phyloP scores from a whole-genome alignment of 2,797 vertebrate genomes.

The Oreochromis grahami region DNA sequence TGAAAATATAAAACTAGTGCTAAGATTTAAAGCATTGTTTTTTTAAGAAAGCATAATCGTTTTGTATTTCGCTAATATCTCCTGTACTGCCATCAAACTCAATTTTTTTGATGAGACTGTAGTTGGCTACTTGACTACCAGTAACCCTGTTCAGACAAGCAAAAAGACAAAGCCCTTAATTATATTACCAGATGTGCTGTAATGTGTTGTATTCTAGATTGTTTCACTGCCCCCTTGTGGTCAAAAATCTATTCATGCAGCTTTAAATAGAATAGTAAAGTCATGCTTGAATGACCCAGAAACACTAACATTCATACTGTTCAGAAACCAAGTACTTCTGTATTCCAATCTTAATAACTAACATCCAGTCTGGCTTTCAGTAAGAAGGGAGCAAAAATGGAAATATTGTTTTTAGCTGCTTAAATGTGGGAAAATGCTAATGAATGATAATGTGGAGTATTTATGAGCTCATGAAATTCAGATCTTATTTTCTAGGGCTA shows the following conservation, averaged over 20 bases:
- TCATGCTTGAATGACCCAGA: background rate
- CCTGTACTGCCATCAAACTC: background rate
- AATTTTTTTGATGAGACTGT: background rate
- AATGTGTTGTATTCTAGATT: background rate
- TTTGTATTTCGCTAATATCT: background rate
- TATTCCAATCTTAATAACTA: background rate
- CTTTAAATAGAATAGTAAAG: background rate
- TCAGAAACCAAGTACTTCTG: background rate
- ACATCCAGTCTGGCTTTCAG: background rate
- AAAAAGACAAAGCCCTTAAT: background rate
- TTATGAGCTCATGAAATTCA: constrained; percentile 67
- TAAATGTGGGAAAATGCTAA: constrained; percentile 48
- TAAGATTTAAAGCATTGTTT: background rate
- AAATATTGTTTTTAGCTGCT: constrained; percentile 19
- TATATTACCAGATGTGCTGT: background rate
- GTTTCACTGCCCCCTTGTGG: background rate
- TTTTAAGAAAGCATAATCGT: background rate
- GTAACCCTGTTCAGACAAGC: background rate
- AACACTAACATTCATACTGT: background rate
- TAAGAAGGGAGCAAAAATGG: background rate
- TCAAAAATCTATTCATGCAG: background rate
- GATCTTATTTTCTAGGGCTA: constrained; percentile 22
- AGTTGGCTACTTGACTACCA: background rate
- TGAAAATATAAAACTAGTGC: background rate
- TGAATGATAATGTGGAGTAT: constrained; percentile 55